A percentile compares a stretch with the other conserved stretches of the same genome.
phyloP scores from a whole-genome alignment of 2,888 invertebrate genomes.

The Ormia ochracea region DNA sequence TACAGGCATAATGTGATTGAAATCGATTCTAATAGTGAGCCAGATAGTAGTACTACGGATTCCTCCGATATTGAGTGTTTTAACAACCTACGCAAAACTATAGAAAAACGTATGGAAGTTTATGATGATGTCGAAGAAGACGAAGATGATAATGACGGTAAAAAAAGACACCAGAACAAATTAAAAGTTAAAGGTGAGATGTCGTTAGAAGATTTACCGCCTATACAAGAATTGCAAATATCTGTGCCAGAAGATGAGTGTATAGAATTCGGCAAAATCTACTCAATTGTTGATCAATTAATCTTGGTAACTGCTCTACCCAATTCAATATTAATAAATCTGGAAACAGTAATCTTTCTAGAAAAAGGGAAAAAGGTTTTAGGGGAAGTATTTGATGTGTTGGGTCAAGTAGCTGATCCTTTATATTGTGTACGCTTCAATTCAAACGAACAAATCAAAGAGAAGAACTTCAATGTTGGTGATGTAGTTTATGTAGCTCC shows the following conservation, averaged over 20 bases:
- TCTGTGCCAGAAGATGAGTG: slow-evolving; percentile 86
- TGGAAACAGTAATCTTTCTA: slow-evolving; percentile 91
- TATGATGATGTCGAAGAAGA: slow-evolving; percentile 69
- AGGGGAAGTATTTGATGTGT: slow-evolving; percentile 89
- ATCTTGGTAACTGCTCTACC: slow-evolving; percentile 84
- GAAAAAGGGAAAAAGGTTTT: slow-evolving; percentile 86
- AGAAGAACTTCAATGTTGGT: slow-evolving; percentile 82
- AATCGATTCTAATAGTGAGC: slow-evolving; percentile 66
- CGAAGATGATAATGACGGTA: slow-evolving; percentile 68
- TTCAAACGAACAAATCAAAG: slow-evolving; percentile 84
- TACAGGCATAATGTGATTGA: slow-evolving; percentile 68
- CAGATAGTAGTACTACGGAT: slow-evolving; percentile 64
- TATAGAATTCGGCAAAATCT: slow-evolving; percentile 84
- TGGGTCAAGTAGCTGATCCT: slow-evolving; percentile 91
- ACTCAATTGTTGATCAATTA: slow-evolving; percentile 84
- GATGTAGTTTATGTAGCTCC: slow-evolving; percentile 90
- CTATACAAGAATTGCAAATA: slow-evolving; percentile 88
- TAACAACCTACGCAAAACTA: slow-evolving; percentile 67
- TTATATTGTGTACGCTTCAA: slow-evolving; percentile 95
- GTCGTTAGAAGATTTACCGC: slow-evolving; percentile 84
- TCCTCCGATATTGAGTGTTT: slow-evolving; percentile 70
- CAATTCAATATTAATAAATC: slow-evolving; percentile 86
- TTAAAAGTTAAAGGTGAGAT: slow-evolving; percentile 74
- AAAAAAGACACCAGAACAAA: slow-evolving; percentile 67
- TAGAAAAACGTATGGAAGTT: slow-evolving; percentile 67